Base-by-base conservation (phyloP, 1,140 invertebrate species). In the Venustaconcha ellipsiformis region DNA sequence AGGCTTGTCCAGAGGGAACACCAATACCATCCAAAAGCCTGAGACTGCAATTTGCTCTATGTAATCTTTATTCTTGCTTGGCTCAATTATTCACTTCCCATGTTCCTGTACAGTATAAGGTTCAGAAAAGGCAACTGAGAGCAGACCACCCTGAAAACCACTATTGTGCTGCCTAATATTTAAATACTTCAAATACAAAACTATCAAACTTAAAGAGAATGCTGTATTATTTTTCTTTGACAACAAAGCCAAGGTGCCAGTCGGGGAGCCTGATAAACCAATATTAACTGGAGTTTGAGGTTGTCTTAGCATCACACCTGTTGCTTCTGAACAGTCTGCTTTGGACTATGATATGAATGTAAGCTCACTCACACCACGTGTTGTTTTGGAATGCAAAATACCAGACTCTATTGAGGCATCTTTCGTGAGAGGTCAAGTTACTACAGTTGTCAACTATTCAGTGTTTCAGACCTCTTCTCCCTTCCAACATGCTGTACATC, bases 341-440 rank as follows among this genome's bases (percentile, higher is more conserved):
- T 23, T 76, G 23, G 80, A 76, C 59, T 77, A 79, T 72, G 78
- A 79, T 65, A 76, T 81, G 70, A 59, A 56, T 48, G 74, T 66
- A 59, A 67, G 20, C 14, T 72, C 62, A 26, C 56, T 80, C 20
- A 74, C 71, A 69, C 70, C 74, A 20, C 74, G 70, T 17, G 74
- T 77, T 14, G 66, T 55, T 62, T 55, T 76, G 0, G 18, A 75
- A 14, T 76, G 68, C 63, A 55, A 69, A 13, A 71, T 82, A 20
- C 78, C 79, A 15, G 65, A 78, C 18, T 57, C 23, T 20, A 15
- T 64, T 55, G 72, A 75, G 3, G 37, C 63, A 30, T 80, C 76
- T 26, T 80, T 80, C 71, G 62, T 66, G 56, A 6, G 55, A 20
- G 79, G 81, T 14, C 59, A 56, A 26, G 79, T 80, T 11, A 70